Base-by-base conservation (phyloP, 2,797 vertebrate genomes). In the Eulemur mongoz region DNA sequence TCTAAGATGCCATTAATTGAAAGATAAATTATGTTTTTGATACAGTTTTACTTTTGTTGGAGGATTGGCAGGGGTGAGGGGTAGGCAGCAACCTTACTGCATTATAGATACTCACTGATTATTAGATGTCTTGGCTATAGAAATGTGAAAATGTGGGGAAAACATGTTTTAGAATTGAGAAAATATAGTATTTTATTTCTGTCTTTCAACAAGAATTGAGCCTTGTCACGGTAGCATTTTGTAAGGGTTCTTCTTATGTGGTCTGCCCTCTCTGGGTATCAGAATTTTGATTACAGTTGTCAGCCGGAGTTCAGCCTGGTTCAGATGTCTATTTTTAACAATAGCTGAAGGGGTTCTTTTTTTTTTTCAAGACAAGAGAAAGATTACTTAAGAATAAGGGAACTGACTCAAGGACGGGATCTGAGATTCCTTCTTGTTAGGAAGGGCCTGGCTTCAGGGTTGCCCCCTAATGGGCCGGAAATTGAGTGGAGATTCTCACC, bases 301-400 rank as follows among this genome's bases (percentile, higher is more conserved):
- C 97, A 97, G 94, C 76, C 59, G 52, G 95, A 97, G 90, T 95
- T 96, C 93, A 96, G 80, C 72, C 83, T 95, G 85, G 95, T 94
- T 97, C 93, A 95, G 89, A 65, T 82, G 70, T 84, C 90, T 98
- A 94, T 97, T 97, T 97, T 97, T 98, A 98, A 95, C 96, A 95
- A 96, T 94, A 93, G 92, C 96, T 90, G 67, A 96, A 98, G 96
- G 97, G 70, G 30, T 69, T 94, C 57, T 40, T 40, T 81, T 78
- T 95, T 93, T 73, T 90, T 93, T 70, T 48, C 72, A 80, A 80
- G 91, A 92, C 48, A 65, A 84, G 93, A 92, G 43, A 90, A 88
- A 72, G 72, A 96, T 97, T 94, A 82, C 78, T 98, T 95, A 94
- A 91, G 96, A 93, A 83, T 94, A 93, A 94, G 38, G 54, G 50